Percentiles rank a stretch among this genome's conserved stretches.
These are phyloP conservation scores for Podargus strigoides DNA, from an alignment of 2,797 vertebrate species.

Conservation along the genomic window DNA sequence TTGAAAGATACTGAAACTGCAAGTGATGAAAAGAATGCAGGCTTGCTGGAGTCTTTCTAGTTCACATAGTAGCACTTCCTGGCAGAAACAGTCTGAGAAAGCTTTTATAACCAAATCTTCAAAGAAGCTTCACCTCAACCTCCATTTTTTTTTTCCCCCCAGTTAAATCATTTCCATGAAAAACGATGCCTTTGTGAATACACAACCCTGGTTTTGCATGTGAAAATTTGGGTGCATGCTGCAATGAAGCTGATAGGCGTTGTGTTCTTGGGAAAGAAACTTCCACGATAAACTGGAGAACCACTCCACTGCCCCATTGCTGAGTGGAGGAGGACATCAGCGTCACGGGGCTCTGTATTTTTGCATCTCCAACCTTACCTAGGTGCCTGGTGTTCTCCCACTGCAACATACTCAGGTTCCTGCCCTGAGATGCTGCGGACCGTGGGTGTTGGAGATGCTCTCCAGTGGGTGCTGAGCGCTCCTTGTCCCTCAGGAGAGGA, in stretches of 20 bases:
- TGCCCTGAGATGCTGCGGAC: not conserved
- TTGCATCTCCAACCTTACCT: not conserved
- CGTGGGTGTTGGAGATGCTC: not conserved
- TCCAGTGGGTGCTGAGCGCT: not conserved
- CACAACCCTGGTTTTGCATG: not conserved
- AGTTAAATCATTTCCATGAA: not conserved
- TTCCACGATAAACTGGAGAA: not conserved
- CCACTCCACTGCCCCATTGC: not conserved
- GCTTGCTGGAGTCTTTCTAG: not conserved
- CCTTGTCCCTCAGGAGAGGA: not conserved
- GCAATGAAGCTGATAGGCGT: not conserved
- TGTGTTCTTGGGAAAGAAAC: not conserved
- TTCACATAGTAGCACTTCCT: not conserved
- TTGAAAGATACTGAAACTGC: not conserved
- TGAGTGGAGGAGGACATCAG: not conserved
- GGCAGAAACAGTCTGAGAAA: not conserved
- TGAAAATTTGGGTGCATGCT: not conserved
- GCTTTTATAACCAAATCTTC: not conserved
- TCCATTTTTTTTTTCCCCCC: not conserved
- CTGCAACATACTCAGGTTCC: not conserved
- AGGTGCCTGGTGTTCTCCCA: not conserved
- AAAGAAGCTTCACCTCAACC: not conserved
- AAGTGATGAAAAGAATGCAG: not conserved
- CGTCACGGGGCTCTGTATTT: not conserved
- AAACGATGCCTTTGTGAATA: not conserved